Conservation (phyloP, 1,140 invertebrate genomes). For the Trinorchestia longiramus region DNA sequence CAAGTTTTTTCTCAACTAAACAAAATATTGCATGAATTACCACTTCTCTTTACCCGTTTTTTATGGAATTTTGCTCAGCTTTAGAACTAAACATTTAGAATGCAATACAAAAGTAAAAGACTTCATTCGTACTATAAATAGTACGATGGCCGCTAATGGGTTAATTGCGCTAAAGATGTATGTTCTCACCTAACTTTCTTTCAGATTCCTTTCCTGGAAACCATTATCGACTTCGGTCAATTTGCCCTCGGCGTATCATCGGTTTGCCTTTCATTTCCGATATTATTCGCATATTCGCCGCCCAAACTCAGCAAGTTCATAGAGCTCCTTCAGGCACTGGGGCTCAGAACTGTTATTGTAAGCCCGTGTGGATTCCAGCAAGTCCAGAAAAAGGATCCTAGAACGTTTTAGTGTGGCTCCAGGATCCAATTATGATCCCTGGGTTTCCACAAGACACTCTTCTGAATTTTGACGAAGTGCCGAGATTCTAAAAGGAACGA, state of each 20-base stretch:
- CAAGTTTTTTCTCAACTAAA: too few relatives aligned
- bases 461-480: slow-evolving; percentile 53
- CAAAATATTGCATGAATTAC: too few relatives aligned
- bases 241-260: neutral
- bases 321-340: neutral
- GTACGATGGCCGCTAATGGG: too few relatives aligned
- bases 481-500: neutral
- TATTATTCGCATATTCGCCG: neutral
- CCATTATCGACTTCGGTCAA: neutral
- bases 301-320: neutral
- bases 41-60: too few relatives aligned
- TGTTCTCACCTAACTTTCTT: neutral
- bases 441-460: slow-evolving; percentile 36
- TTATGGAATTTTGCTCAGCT: too few relatives aligned
- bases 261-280: neutral
- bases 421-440: slow-evolving; percentile 45
- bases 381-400: slow-evolving; percentile 37
- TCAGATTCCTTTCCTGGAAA: neutral
- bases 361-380: slow-evolving; percentile 44
- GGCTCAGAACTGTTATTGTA: slow-evolving; percentile 33
- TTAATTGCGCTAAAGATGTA: neutral
- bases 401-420: slow-evolving; percentile 52
- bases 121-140: too few relatives aligned
- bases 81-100: too few relatives aligned
- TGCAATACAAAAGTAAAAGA: too few relatives aligned